These are phyloP conservation scores for Ceramica pisi DNA, from an alignment of 2,888 invertebrate species.

Conservation along the genomic window DNA sequence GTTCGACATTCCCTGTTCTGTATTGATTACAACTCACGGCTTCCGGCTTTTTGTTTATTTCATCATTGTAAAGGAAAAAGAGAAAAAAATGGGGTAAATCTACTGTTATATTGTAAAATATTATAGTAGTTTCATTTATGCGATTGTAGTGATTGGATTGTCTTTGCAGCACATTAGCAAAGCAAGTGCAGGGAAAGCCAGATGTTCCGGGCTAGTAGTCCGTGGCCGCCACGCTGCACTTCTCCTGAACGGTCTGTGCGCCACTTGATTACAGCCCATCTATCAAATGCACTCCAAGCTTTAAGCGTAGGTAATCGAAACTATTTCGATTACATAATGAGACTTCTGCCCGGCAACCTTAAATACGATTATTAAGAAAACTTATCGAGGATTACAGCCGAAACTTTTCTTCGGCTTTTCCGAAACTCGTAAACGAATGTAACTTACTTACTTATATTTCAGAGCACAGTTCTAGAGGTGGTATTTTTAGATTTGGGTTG, in stretches of 20 bases:
- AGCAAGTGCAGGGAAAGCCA: conserved; percentile 82
- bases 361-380: conserved; percentile 25
- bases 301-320: conserved; percentile 30
- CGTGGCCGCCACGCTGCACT: conserved; percentile 82
- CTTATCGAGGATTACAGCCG: conserved; percentile 28
- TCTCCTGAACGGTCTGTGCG: conserved; percentile 80
- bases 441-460: conserved; percentile 39
- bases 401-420: conserved; percentile 27
- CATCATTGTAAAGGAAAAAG: conserved; percentile 28
- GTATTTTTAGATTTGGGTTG: background rate
- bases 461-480: conserved; percentile 8
- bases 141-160: conserved; percentile 41
- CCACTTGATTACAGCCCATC: conserved; percentile 71
- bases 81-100: too few relatives aligned
- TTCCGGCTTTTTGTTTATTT: conserved; percentile 32
- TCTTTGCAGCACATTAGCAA: conserved; percentile 62
- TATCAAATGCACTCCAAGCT: conserved; percentile 40
- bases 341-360: conserved; percentile 9
- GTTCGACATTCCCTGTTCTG: conserved; percentile 62
- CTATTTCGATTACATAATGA: conserved; percentile 42
- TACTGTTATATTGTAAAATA: too few relatives aligned
- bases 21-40: conserved; percentile 56
- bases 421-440: conserved; percentile 48
- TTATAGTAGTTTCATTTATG: conserved; percentile 15
- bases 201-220: conserved; percentile 84